Evolutionary conservation across 2,888 invertebrate species (phyloP).

Genomic region (Steinernema hermaphroditum): DNA sequence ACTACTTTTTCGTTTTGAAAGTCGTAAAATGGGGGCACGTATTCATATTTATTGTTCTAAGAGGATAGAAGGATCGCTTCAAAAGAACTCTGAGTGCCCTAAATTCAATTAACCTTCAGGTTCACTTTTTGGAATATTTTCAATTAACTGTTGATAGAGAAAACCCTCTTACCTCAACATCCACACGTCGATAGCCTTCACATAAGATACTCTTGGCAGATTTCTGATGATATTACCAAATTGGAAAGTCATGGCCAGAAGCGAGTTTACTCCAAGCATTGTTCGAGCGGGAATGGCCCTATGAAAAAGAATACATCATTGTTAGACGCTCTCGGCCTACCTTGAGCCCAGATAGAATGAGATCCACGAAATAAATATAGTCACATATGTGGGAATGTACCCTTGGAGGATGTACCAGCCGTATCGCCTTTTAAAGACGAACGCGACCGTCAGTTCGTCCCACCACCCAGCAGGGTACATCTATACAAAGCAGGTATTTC

Average conservation of each 20-base stretch:
- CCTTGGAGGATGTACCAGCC: conserved; percentile 67
- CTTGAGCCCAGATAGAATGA: conserved; percentile 65
- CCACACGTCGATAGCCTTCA: conserved; percentile 63
- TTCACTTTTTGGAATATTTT: too few species aligned
- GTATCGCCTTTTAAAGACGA: conserved; percentile 64
- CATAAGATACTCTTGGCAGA: conserved; percentile 66
- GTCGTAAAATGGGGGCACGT: too few species aligned
- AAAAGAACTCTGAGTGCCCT: too few species aligned
- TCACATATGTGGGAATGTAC: conserved; percentile 65
- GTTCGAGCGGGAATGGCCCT: conserved; percentile 66
- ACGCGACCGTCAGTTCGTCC: conserved; percentile 66
- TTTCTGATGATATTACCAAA: conserved; percentile 67
- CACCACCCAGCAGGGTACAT: conserved; percentile 67
- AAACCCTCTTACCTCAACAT: conserved; percentile 49
- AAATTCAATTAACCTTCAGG: too few species aligned
- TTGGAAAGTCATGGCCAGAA: conserved; percentile 67
- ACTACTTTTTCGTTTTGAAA: too few species aligned
- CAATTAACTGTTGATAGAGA: too few species aligned
- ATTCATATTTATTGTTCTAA: too few species aligned
- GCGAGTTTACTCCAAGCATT: conserved; percentile 66
- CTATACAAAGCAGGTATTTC: conserved; percentile 40
- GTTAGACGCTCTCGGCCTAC: too few species aligned
- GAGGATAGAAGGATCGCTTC: too few species aligned
- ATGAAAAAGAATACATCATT: conserved; percentile 31
- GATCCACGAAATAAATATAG: conserved; percentile 67